Base-by-base conservation (phyloP, 35 echinoderm and acorn worm genomes). In the Patiria miniata region DNA sequence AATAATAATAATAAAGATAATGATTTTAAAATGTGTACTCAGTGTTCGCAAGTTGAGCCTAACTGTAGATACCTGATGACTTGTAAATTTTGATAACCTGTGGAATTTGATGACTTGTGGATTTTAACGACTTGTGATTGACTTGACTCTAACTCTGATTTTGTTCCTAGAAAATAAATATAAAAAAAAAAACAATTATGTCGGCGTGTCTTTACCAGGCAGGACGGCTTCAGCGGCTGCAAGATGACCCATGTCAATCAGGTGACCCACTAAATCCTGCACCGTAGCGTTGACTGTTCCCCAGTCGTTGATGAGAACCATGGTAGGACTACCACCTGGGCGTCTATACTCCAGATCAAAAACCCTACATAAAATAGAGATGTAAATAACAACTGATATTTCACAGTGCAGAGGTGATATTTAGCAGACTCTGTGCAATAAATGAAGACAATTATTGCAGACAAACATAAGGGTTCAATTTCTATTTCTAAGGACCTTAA, bases 321-420 rank as follows among this genome's bases (percentile, higher is more conserved):
- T 23, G 21, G 88, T 90, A 8, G 88, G 88, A 59, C 88, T 90
- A 21, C 88, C 88, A 61, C 81, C 81, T 19, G 56, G 80, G 17
- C 81, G 52, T 23, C 82, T 38, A 22, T 73, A n/a, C n/a, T 40
- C 88, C 47, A 39, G 17, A 23, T 68, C 88, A 78, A 90, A 90
- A 36, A 52, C 50, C 44, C 85, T 87, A 23, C 39, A 34, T 10
- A 23, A 79, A 47, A 80, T 23, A 39, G 21, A 79, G 34, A 47
- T 69, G 5, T 5, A 69, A 6, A 8, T 58, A 14, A 14, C 12
- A 58, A 14, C 12, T 14, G 12, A n/a, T 12, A 14, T 14, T 14
- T 58, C 22, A 58, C 54, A 58, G 22, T 58, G 54, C 22, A 58
- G 54, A 58, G 54, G 22, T 12, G 54, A 58, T 58, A 14, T 58